Percentiles rank a stretch among this genome's conserved stretches.
These are phyloP conservation scores for Lasioglossum vierecki DNA, from an alignment of 2,888 invertebrate genomes.

Conservation along the genomic window DNA sequence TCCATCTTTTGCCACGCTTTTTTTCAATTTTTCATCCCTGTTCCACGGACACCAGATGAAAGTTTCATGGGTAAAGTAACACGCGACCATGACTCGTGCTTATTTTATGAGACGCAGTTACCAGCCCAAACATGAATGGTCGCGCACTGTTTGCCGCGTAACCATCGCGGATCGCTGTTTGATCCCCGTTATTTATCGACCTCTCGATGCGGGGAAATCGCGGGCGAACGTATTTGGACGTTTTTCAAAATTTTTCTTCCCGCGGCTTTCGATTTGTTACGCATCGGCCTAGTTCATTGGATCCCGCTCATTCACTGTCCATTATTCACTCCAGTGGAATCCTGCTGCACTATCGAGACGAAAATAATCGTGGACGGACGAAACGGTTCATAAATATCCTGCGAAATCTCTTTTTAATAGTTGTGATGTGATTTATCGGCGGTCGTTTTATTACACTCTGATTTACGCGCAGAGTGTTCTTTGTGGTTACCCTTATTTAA, in stretches of 20 bases:
- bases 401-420: conserved; percentile 5
- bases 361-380: background rate
- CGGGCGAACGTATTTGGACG: background rate
- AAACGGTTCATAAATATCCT: background rate
- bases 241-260: conserved; percentile 15
- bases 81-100: background rate
- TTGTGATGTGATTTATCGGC: background rate
- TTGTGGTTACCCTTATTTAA: background rate
- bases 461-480: background rate
- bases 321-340: background rate
- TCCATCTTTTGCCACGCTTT: background rate
- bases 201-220: background rate
- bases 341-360: background rate
- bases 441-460: background rate
- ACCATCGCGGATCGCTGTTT: conserved; percentile 2
- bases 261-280: background rate
- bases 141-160: background rate
- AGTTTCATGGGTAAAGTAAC: background rate
- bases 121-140: conserved; percentile 14
- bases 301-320: background rate
- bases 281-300: background rate
- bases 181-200: conserved; percentile 19
- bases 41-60: background rate
- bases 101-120: conserved; percentile 21
- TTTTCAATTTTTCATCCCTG: background rate